Percentiles rank a stretch among this genome's conserved stretches.
These are phyloP conservation scores for Lutjanus erythropterus DNA, from an alignment of 2,113 vertebrate genomes.

Conservation along the genomic window DNA sequence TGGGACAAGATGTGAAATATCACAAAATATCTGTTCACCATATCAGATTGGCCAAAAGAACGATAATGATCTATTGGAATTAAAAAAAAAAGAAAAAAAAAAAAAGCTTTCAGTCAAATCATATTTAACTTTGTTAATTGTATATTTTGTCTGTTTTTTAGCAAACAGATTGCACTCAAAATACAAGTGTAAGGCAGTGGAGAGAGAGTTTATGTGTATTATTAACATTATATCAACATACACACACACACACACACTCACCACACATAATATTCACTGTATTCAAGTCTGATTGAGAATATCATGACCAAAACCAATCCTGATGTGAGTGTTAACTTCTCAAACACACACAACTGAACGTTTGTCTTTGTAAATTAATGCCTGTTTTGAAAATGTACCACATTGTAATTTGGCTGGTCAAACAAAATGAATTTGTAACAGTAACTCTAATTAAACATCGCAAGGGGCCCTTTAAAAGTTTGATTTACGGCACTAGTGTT, in stretches of 20 bases:
- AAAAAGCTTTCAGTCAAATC: too few species aligned
- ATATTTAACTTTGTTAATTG: too few species aligned
- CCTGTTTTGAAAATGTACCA: not conserved
- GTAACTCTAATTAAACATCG: not conserved
- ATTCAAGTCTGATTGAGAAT: not conserved
- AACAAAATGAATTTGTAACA: not conserved
- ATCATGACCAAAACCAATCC: not conserved
- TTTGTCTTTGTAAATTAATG: not conserved
- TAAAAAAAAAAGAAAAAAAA: too few species aligned
- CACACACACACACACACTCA: too few species aligned
- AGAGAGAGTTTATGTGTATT: too few species aligned
- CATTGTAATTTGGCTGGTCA: not conserved
- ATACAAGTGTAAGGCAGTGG: too few species aligned
- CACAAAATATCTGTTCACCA: too few species aligned
- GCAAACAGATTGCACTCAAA: too few species aligned
- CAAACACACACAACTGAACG: not conserved
- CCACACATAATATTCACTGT: not conserved
- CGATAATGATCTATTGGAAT: too few species aligned
- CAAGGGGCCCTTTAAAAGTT: conserved; percentile 1
- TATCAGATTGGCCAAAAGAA: too few species aligned
- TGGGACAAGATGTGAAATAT: not conserved
- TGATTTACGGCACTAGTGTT: conserved; percentile 23
- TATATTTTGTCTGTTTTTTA: too few species aligned
- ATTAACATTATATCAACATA: too few species aligned
- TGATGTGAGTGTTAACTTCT: not conserved